Base-by-base conservation (phyloP, 1,140 invertebrate genomes). In the Ganaspis sp. region DNA sequence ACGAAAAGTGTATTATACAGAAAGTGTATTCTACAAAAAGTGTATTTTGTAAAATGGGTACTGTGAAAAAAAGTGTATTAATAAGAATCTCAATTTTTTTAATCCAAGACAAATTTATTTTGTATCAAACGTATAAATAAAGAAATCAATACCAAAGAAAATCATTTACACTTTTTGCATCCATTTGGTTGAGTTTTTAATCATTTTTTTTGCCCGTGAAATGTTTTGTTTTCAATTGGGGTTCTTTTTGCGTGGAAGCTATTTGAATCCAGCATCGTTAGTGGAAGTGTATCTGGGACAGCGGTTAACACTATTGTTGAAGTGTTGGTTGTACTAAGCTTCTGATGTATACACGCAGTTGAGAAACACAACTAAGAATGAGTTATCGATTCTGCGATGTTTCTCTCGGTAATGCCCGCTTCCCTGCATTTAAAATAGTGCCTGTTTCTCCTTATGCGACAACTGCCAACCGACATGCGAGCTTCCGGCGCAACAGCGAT, bases 401-500 rank as follows among this genome's bases (percentile, higher is more conserved):
- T 64, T 64, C 12, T 64, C 58, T 64, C 23, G 12, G 23, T 29
- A 64, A 64, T 64, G 54, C 54, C 54, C 54, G 23, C 54, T 64
- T 64, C 54, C 4, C 58, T 64, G 26, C 58, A 64, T 64, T 64
- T 64, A 29, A 64, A 64, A 64, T n/a, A 64, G 23, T 29, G 26
- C 58, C 58, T 64, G 26, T 64, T 64, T 64, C 58, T 64, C 58
- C 21, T 29, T 64, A 64, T 64, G 21, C 58, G 58, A 64, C 58
- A 64, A 64, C 58, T 29, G 26, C 58, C 26, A 64, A 64, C 58
- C 23, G 23, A n/a, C 58, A 64, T 64, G 58, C 58, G 12, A 64
- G 58, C 58, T 64, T 64, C 58, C 58, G 58, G 58, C 23, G 58
- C 58, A 64, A 64, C 58, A 64, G 23, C 58, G 58, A 34, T 64